Conservation (phyloP, 2,113 vertebrate genomes). For the Microcebus ravelobensis region DNA sequence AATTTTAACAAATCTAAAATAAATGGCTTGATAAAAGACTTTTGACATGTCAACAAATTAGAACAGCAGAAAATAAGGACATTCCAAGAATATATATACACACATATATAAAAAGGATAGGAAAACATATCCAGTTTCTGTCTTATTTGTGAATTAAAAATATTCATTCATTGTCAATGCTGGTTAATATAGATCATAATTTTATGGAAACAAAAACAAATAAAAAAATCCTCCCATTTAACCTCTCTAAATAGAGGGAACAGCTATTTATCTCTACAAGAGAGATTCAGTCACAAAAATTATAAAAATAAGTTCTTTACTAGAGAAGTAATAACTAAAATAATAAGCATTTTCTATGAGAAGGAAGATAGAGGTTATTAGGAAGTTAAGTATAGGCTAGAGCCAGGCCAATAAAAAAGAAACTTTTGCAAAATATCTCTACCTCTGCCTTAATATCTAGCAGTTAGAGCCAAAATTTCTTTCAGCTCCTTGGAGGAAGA, state of each 20-base stretch:
- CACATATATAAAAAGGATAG: background rate
- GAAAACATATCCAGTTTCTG: background rate
- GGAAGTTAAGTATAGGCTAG: background rate
- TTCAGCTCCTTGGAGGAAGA: background rate
- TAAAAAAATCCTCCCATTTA: background rate
- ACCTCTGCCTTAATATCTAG: background rate
- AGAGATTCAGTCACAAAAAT: constrained; percentile 12
- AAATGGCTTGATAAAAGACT: constrained; percentile 36
- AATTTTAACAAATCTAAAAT: constrained; percentile 55
- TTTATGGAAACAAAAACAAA: background rate
- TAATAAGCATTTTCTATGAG: background rate
- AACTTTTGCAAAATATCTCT: background rate
- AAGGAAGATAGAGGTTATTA: background rate
- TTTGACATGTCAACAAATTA: constrained; percentile 15
- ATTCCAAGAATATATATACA: background rate
- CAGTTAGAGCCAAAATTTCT: background rate
- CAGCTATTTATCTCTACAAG: background rate
- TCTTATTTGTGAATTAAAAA: constrained; percentile 18
- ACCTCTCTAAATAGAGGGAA: background rate
- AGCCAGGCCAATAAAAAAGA: background rate
- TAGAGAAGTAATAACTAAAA: background rate
- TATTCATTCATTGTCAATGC: background rate
- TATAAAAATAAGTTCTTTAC: constrained; percentile 1
- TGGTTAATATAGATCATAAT: background rate
- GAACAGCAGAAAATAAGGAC: background rate